Conservation (phyloP, 2,797 vertebrate genomes). For the Syngnathus acus region DNA sequence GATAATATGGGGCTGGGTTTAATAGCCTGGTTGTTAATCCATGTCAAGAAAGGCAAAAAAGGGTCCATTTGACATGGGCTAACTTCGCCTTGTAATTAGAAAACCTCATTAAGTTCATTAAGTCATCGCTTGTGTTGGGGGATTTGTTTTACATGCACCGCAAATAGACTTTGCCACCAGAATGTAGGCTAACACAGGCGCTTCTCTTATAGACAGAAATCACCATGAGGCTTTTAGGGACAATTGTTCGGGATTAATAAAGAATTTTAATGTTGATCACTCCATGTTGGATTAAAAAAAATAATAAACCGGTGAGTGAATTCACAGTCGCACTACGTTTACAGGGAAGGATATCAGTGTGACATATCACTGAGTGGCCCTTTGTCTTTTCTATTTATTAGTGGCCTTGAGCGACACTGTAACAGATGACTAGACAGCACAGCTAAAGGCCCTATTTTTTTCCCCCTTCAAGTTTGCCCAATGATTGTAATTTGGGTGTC, state of each 20-base stretch:
- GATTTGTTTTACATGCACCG: conserved; percentile 62
- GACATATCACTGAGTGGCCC: conserved; percentile 48
- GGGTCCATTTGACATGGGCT: conserved; percentile 62
- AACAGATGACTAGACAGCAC: conserved; percentile 62
- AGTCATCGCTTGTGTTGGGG: conserved; percentile 58
- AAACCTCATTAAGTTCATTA: conserved; percentile 74
- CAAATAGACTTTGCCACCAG: conserved; percentile 36
- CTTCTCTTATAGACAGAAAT: background rate
- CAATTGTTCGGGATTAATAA: background rate
- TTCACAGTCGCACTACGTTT: conserved; percentile 14
- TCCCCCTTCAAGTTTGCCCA: conserved; percentile 42
- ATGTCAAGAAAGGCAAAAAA: conserved; percentile 56
- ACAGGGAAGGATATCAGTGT: conserved; percentile 44
- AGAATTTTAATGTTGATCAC: conserved; percentile 7
- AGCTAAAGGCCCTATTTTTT: conserved; percentile 33
- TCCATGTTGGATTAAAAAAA: background rate
- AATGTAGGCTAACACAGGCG: conserved; percentile 15
- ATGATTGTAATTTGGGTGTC: conserved; percentile 68
- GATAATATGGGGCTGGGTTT: conserved; percentile 48
- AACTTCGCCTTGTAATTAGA: conserved; percentile 66
- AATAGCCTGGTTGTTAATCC: conserved; percentile 63
- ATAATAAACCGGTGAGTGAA: background rate
- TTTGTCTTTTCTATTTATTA: conserved; percentile 58
- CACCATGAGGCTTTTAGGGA: conserved; percentile 8
- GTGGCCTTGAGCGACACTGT: conserved; percentile 53